Percentiles rank a stretch among this genome's conserved stretches.
phyloP scores from a whole-genome alignment of 2,888 invertebrate species.

The Cantharis rufa region DNA sequence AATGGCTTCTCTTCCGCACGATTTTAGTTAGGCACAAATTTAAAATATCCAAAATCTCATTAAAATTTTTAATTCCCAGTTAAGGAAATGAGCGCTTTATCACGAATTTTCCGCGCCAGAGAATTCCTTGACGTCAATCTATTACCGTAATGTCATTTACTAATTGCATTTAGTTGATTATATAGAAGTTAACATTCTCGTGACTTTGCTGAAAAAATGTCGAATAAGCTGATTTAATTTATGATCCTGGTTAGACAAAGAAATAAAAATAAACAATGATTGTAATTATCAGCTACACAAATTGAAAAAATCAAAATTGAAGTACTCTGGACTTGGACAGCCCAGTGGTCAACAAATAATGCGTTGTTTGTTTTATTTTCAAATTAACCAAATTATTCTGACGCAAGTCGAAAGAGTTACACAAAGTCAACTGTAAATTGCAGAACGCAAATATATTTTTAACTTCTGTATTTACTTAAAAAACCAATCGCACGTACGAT shows the following conservation, averaged over 20 bases:
- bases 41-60: not conserved
- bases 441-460: not conserved
- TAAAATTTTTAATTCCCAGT: not conserved
- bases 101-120: not conserved
- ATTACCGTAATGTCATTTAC: not conserved
- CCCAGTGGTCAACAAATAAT: not conserved
- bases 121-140: not conserved
- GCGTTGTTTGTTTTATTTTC: not conserved
- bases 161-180: not conserved
- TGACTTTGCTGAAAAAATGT: not conserved
- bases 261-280: not conserved
- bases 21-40: not conserved
- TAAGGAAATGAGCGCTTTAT: not conserved
- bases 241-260: not conserved
- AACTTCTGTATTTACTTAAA: not conserved
- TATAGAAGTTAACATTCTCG: not conserved
- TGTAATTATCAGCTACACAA: not conserved
- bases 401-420: not conserved
- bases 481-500: not conserved
- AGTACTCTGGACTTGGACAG: not conserved
- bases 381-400: not conserved
- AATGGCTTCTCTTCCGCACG: not conserved
- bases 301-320: not conserved
- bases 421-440: not conserved
- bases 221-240: not conserved